Evolutionary conservation across 53 echinoderm and acorn worm genomes (phyloP).

Genomic region (Holothuria leucospilota): DNA sequence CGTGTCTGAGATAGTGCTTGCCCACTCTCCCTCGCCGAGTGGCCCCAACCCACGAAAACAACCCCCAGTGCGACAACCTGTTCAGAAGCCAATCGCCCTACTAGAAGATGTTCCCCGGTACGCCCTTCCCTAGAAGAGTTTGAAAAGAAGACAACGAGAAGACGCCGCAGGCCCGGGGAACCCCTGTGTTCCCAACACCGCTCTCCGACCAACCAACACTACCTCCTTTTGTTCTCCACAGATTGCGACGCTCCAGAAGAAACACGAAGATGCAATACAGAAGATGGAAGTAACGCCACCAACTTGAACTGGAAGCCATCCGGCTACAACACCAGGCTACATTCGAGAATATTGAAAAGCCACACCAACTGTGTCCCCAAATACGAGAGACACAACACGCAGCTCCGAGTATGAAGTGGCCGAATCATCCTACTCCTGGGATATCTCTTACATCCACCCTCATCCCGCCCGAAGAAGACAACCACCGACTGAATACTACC

Average conservation of each 20-base stretch:
- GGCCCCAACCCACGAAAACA: not conserved
- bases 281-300: not conserved
- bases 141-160: too few relatives aligned
- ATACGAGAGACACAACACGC: not conserved
- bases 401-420: not conserved
- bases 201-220: not conserved
- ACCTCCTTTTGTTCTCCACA: too few relatives aligned
- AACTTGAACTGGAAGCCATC: not conserved
- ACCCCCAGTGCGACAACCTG: conserved; percentile 6
- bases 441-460: too few relatives aligned
- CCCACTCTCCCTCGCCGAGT: not conserved
- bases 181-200: not conserved
- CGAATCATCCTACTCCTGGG: too few relatives aligned
- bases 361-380: not conserved
- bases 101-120: conserved; percentile 14
- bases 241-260: too few relatives aligned
- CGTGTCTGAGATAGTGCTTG: conserved; percentile 22
- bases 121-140: not conserved
- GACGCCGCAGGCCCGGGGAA: too few relatives aligned
- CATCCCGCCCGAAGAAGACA: too few relatives aligned
- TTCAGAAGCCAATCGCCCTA: not conserved
- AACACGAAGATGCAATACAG: too few relatives aligned
- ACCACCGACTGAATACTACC: too few relatives aligned
- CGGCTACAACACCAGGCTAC: too few relatives aligned
- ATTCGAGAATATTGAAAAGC: not conserved